Evolutionary conservation across 30 jellyfish, hydroid and myxozoan genomes (phyloP).

Genomic region (Hydractinia echinata): DNA sequence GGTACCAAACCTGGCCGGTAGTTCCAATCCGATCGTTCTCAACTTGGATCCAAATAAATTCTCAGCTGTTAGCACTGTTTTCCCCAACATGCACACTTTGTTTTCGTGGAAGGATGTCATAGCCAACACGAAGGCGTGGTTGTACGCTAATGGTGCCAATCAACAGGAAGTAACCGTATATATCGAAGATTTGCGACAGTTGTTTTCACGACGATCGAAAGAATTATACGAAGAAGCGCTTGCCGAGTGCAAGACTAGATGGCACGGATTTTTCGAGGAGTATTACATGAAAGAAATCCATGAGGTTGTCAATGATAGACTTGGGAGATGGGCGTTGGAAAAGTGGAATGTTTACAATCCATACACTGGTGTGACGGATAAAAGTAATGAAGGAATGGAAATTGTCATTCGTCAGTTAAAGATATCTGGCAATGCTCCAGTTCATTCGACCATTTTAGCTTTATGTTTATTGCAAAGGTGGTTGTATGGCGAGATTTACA

Average conservation of each 20-base stretch:
- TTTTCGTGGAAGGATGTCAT: constrained; percentile 68
- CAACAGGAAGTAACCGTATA: constrained; percentile 82
- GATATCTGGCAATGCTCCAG: constrained; percentile 50
- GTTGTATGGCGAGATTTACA: constrained; percentile 53
- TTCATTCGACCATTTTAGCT: constrained; percentile 41
- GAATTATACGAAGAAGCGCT: constrained; percentile 69
- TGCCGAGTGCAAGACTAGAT: constrained; percentile 53
- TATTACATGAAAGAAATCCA: constrained; percentile 58
- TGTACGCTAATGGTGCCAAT: constrained; percentile 73
- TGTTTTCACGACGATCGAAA: constrained; percentile 53
- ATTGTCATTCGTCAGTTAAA: constrained; percentile 61
- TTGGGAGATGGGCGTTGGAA: constrained; percentile 73
- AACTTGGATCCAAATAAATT: constrained; percentile 59
- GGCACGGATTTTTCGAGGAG: constrained; percentile 71
- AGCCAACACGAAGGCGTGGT: constrained; percentile 63
- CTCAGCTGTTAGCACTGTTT: constrained; percentile 46
- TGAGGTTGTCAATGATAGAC: constrained; percentile 47
- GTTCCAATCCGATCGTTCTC: constrained; percentile 50
- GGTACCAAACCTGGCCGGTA: constrained; percentile 54
- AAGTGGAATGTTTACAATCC: constrained; percentile 71
- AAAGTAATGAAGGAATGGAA: constrained; percentile 65
- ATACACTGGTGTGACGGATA: constrained; percentile 72
- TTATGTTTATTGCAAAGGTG: constrained; percentile 66
- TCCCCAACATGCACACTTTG: constrained; percentile 55
- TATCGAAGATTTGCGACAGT: constrained; percentile 72